Base-by-base conservation (phyloP, 2,797 vertebrate species). In the Melanotaenia maccullochi region DNA sequence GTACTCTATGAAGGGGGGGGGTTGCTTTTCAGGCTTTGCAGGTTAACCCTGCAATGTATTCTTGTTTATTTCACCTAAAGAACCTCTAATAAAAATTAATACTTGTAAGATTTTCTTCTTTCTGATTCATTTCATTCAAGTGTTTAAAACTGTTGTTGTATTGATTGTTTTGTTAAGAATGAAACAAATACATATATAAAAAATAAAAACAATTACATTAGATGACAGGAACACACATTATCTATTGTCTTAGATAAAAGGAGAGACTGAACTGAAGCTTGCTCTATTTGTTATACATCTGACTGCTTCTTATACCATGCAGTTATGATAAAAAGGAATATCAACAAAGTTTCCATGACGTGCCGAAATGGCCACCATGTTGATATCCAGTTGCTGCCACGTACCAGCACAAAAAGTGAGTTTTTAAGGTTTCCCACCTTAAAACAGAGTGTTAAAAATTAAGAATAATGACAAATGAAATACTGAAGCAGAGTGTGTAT, bases 41-140 rank as follows among this genome's bases (percentile, higher is more conserved):
- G 12, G 13, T 0, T 40, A 14, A 14, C 13, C 13, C 38, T 40
- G 38, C 7, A 9, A 9, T 35, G 68, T 42, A 66, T 65, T 78
- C 55, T 59, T 78, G 77, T 84, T 90, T 79, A 78, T 74, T 73
- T 81, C 66, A 87, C 63, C 60, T 75, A 22, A 69, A 65, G 62
- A 81, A 73, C 65, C 65, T 74, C 60, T 49, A 30, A 79, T 75
- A 52, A 70, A 84, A 78, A 85, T 88, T 67, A 85, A 86, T 82
- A 82, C 75, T 36, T 9, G 2, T 36, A 12, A 8, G 32, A 33
- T 33, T 33, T 33, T 33, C 32, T 6, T 33, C 32, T 33, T 33
- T 33, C 32, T 33, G 32, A 6, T 33, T 8, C 6, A 33, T 33
- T 33, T 33, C 32, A 33, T 33, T 33, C 32, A 8, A 30, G 28